Evolutionary conservation across 1,140 invertebrate species (phyloP).

Genomic region (Aphis gossypii): DNA sequence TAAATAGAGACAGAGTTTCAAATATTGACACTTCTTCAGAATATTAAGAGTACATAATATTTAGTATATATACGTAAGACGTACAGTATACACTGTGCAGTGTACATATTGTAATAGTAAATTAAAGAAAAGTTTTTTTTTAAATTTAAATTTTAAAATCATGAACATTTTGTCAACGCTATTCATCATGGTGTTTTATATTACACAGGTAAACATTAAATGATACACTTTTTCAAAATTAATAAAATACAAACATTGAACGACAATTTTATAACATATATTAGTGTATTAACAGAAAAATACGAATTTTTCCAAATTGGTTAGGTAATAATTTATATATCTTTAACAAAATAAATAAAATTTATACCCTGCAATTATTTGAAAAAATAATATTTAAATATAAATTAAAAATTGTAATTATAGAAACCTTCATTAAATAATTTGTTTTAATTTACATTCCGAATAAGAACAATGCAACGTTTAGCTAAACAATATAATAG

Average conservation of each 20-base stretch:
- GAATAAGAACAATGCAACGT: not conserved
- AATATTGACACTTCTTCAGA: slow-evolving; percentile 16
- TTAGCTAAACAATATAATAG: not conserved
- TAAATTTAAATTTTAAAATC: not conserved
- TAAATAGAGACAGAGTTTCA: not conserved
- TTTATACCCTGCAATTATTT: not conserved
- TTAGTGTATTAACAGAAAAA: too few relatives aligned
- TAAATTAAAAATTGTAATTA: not conserved
- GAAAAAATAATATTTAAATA: not conserved
- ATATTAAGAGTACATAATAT: not conserved
- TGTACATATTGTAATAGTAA: too few relatives aligned
- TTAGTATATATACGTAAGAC: not conserved
- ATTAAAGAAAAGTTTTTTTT: not conserved
- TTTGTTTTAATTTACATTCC: not conserved
- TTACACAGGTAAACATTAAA: slow-evolving; percentile 23
- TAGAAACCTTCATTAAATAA: not conserved
- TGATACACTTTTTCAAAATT: not conserved
- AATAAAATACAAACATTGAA: not conserved
- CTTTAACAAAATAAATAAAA: not conserved
- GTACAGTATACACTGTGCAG: not conserved
- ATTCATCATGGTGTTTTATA: not conserved
- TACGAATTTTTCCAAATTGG: too few relatives aligned
- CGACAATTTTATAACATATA: not conserved
- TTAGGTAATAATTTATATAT: not conserved
- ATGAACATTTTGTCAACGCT: not conserved